A percentile compares a stretch with the other conserved stretches of the same genome.
phyloP scores from a whole-genome alignment of 2,113 vertebrate species.

The Rissa tridactyla region DNA sequence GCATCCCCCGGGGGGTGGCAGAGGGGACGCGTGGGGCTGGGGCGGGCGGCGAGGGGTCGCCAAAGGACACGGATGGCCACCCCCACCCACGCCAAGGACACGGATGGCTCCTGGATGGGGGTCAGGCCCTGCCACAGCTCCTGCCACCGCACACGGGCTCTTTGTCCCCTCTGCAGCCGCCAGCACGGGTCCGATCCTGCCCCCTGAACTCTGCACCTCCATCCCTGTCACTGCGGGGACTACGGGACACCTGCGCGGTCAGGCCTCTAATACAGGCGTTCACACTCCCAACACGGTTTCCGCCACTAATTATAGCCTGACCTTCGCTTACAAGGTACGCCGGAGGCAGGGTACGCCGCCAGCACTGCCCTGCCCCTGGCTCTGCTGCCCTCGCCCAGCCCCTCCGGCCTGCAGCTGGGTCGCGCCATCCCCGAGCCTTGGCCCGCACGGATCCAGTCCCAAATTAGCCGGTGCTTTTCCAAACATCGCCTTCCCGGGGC shows the following conservation, averaged over 20 bases:
- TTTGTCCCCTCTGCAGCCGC: not conserved
- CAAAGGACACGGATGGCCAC: no score
- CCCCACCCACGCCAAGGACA: not conserved
- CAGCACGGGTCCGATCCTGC: rapidly evolving
- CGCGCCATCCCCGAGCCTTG: rapidly evolving
- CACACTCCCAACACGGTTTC: not conserved
- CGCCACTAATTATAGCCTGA: not conserved
- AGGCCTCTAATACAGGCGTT: not conserved
- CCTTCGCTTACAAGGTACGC: not conserved
- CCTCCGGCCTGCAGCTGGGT: not conserved
- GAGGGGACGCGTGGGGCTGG: not conserved
- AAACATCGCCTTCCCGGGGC: not conserved
- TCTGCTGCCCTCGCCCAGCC: not conserved
- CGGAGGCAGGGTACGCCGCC: not conserved
- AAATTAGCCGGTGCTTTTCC: not conserved
- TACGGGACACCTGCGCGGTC: rapidly evolving
- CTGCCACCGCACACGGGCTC: rapidly evolving
- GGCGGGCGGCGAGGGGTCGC: not conserved
- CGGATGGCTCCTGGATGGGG: not conserved
- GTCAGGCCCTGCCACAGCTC: not conserved
- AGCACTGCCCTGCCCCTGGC: not conserved
- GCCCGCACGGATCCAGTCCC: not conserved
- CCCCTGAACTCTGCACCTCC: no score
- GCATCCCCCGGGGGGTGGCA: rapidly evolving
- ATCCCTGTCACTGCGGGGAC: rapidly evolving